Conservation (phyloP, 2,113 vertebrate genomes). For the human region DNA sequence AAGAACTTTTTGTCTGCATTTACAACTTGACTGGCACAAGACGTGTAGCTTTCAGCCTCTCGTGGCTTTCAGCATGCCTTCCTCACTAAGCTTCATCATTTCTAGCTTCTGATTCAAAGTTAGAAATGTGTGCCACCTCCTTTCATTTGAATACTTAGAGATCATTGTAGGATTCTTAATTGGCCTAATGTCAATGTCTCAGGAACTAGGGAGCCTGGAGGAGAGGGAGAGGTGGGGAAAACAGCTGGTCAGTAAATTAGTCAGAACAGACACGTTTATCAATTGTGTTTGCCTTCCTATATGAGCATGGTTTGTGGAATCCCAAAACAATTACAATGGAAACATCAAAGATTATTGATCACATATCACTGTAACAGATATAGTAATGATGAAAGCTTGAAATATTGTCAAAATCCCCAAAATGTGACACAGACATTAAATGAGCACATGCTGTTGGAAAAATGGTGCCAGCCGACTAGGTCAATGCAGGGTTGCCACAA, state of each 20-base stretch:
- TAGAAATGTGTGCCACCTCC: not conserved
- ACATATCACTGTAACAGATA: not conserved
- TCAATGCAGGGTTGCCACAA: not conserved
- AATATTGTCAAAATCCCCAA: not conserved
- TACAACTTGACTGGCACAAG: not conserved
- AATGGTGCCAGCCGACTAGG: not conserved
- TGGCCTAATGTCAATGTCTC: not conserved
- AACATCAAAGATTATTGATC: not conserved
- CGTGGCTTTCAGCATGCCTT: not conserved
- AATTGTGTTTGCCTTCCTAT: not conserved
- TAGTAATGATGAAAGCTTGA: not conserved
- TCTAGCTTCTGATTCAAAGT: not conserved
- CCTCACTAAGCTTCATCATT: not conserved
- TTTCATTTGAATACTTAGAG: not conserved
- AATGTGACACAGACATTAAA: not conserved
- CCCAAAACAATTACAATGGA: not conserved
- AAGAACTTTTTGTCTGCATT: not conserved
- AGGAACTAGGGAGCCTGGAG: not conserved
- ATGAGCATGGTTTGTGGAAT: not conserved
- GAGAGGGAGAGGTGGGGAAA: not conserved
- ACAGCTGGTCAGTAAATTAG: not conserved
- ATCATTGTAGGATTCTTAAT: not conserved
- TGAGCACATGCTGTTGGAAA: not conserved
- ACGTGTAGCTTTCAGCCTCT: not conserved
- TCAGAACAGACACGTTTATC: not conserved